Evolutionary conservation across 2,888 invertebrate genomes (phyloP), one percentile per base, ranked within the genome.

Genomic region (Leistus spinibarbis): DNA sequence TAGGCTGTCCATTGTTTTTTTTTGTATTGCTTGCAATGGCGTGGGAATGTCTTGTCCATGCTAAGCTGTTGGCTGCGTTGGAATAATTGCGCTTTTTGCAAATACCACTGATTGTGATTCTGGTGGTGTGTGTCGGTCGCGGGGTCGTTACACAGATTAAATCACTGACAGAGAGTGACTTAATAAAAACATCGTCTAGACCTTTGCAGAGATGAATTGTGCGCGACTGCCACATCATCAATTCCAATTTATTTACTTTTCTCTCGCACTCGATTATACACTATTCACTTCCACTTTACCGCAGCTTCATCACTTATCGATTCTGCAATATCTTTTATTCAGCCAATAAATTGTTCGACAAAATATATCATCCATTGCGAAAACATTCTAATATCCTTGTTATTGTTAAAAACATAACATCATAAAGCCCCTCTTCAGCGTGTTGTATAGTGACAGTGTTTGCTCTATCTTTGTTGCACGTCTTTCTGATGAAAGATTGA

Each of bases 121-220:
- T 68, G 68, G 67, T 68, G 68, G 67, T 23, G 20, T 3, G 56
- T 20, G 16, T 19, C 66, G 20, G 68, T 24, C 17, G 9, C 56
- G 56, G 54, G 68, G 70, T 63, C 62, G 63, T 40, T 63, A 62
- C 23, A 63, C 70, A 70, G 70, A 70, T 70, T 63, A 70, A 70
- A 70, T 70, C 70, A 70, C 63, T 57, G 13, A n/a, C 17, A 60
- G 20, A 60, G 22, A 13, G 40, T 17, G 22, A 13, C 19, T 17
- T 72, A 72, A 72, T 72, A 72, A 72, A 72, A 72, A 72, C 72
- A 72, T 65, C 57, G 72, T 72, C 72, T 72, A 72, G 72, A 65
- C 72, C 70, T 40, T 65, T 27, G 63, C 63, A 54, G 19, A 19
- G 70, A 70, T 70, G 70, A 70, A 54, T 71, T 71, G 63, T 69